A percentile compares a stretch with the other conserved stretches of the same genome.
These are phyloP conservation scores for Hyperoplus lanceolatus DNA, from an alignment of 2,797 vertebrate genomes.

Conservation along the genomic window DNA sequence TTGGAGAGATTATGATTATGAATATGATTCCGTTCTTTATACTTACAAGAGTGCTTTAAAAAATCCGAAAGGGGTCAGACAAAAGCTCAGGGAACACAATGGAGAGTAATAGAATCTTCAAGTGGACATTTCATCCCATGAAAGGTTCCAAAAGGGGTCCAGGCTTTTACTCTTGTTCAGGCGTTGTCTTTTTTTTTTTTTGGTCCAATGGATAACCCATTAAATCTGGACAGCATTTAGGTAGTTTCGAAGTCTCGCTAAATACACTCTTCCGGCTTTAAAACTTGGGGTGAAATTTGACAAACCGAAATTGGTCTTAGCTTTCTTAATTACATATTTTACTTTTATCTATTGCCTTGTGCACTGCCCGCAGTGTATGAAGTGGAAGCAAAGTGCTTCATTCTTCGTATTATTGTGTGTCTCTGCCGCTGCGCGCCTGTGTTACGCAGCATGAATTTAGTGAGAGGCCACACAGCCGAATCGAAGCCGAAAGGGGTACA, in stretches of 20 bases:
- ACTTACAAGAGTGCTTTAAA: slow-evolving; percentile 76
- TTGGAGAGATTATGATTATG: slow-evolving; percentile 84
- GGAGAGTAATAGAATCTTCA: slow-evolving; percentile 79
- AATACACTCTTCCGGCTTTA: slow-evolving; percentile 18
- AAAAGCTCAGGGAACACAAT: slow-evolving; percentile 71
- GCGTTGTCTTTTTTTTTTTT: slow-evolving; percentile 2
- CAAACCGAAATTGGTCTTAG: slow-evolving; percentile 26
- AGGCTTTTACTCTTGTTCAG: slow-evolving; percentile 7
- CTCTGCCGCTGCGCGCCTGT: slow-evolving; percentile 32
- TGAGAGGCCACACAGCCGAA: slow-evolving; percentile 36
- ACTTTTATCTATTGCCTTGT: slow-evolving; percentile 1
- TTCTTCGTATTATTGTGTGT: slow-evolving; percentile 13
- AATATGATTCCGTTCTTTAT: slow-evolving; percentile 84
- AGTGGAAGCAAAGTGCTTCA: slow-evolving; percentile 41
- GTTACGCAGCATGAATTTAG: slow-evolving; percentile 55
- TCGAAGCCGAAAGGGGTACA: slow-evolving; percentile 54
- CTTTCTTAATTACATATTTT: slow-evolving; percentile 30
- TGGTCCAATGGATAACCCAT: slow-evolving; percentile 16
- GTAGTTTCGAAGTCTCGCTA: slow-evolving; percentile 13
- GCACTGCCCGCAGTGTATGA: background rate
- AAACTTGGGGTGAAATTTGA: slow-evolving; percentile 10
- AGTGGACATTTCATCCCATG: slow-evolving; percentile 74
- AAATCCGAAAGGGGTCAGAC: slow-evolving; percentile 69
- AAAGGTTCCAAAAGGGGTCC: slow-evolving; percentile 49
- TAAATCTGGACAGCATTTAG: slow-evolving; percentile 10